A percentile compares a stretch with the other conserved stretches of the same genome.
Conservation (phyloP, 2,113 vertebrate genomes). For the Lonchura striata region DNA sequence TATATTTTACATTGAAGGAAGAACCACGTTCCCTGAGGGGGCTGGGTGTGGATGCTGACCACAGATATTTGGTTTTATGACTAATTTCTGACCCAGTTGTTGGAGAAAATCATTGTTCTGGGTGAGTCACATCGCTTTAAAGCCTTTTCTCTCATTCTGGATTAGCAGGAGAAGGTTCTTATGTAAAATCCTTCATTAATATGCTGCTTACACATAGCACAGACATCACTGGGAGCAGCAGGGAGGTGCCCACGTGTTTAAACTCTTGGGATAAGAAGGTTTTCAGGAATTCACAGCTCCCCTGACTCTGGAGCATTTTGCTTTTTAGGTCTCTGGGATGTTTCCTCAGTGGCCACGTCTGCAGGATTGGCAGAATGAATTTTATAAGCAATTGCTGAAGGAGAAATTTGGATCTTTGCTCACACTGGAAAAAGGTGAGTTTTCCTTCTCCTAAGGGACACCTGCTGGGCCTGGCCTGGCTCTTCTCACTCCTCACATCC, state of each 20-base stretch:
- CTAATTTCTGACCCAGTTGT: not conserved
- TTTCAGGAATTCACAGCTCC: not conserved
- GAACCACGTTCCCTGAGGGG: not conserved
- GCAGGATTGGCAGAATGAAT: not conserved
- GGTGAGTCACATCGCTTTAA: not conserved
- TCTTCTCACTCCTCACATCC: not conserved
- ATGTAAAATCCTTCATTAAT: not conserved
- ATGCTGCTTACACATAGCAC: not conserved
- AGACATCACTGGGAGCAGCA: not conserved
- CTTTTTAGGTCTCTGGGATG: not conserved
- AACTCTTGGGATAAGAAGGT: not conserved
- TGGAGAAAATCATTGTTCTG: not conserved
- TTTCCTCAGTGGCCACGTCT: not conserved
- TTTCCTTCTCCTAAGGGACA: not conserved
- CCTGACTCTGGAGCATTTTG: not conserved
- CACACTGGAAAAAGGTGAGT: not conserved
- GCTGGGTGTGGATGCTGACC: not conserved
- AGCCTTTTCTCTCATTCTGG: not conserved
- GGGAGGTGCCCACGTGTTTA: not conserved
- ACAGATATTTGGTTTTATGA: not conserved
- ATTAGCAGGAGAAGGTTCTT: not conserved
- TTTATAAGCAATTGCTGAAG: not conserved
- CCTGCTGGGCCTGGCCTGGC: not conserved
- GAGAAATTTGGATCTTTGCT: not conserved
- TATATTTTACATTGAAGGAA: not conserved